phyloP scores from a whole-genome alignment of 1,140 invertebrate genomes.

The Lordiphosa collinella region DNA sequence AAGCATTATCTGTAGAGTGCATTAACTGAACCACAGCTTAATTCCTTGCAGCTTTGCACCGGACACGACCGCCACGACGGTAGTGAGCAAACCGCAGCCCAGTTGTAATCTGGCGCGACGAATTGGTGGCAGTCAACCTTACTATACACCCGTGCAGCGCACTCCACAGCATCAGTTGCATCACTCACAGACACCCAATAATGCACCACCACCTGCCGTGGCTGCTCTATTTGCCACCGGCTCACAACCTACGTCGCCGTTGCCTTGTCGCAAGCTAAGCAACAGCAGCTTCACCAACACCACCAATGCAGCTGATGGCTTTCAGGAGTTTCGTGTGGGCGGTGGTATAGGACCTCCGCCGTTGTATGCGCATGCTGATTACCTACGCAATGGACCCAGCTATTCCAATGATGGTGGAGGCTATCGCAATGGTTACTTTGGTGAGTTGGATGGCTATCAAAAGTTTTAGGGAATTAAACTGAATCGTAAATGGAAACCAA shows the following conservation, averaged over 20 bases:
- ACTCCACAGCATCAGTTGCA: conserved; percentile 63
- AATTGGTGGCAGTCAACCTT: conserved; percentile 55
- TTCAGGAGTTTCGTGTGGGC: conserved; percentile 65
- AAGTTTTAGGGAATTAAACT: too few species aligned
- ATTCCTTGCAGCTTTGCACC: conserved; percentile 3
- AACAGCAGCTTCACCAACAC: conserved; percentile 79
- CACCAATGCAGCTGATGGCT: conserved; percentile 24
- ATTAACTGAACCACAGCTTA: too few species aligned
- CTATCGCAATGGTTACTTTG: conserved; percentile 73
- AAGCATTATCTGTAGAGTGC: too few species aligned
- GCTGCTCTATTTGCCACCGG: conserved; percentile 57
- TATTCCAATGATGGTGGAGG: conserved; percentile 72
- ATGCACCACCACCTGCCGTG: conserved; percentile 79
- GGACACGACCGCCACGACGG: conserved; percentile 8
- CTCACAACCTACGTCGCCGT: conserved; percentile 84
- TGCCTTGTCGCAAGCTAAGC: conserved; percentile 85
- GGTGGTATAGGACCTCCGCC: conserved; percentile 56
- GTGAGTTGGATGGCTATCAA: conserved; percentile 30
- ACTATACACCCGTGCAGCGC: conserved; percentile 61
- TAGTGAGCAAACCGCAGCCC: conserved; percentile 39
- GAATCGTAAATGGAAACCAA: too few species aligned
- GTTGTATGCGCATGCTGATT: conserved; percentile 80
- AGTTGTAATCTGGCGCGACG: conserved; percentile 37
- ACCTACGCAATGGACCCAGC: conserved; percentile 72
- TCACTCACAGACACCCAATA: conserved; percentile 20